Evolutionary conservation across 2,797 vertebrate species (phyloP).

Genomic region (Cephalopachus bancanus): DNA sequence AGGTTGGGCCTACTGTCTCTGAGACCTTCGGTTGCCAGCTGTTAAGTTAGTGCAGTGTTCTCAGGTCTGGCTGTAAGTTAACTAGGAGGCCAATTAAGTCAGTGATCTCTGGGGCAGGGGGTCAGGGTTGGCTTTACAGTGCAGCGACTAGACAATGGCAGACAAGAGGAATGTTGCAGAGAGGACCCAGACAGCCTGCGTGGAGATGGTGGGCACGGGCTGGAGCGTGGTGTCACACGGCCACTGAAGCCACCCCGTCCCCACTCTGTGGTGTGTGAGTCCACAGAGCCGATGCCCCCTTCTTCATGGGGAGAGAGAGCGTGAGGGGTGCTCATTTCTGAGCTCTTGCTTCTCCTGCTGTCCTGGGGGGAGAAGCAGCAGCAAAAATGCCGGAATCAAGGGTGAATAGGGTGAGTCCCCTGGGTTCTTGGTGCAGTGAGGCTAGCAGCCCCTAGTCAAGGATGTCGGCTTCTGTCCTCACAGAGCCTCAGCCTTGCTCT

Average conservation of each 20-base stretch:
- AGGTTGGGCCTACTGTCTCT: background rate
- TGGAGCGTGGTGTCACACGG: too few species aligned
- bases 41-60: background rate
- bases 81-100: background rate
- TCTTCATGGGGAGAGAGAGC: background rate
- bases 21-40: background rate
- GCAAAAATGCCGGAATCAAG: background rate
- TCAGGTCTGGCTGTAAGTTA: too few species aligned
- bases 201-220: too few species aligned
- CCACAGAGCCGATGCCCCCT: rapidly evolving
- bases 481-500: too few species aligned
- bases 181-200: background rate
- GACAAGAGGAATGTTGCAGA: rapidly evolving
- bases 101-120: rapidly evolving
- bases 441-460: too few species aligned
- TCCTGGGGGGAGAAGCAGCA: background rate
- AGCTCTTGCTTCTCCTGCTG: background rate
- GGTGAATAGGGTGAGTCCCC: background rate
- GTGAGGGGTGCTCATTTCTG: too few species aligned
- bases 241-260: too few species aligned
- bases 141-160: background rate
- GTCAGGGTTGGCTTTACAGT: background rate
- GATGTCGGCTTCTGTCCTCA: too few species aligned
- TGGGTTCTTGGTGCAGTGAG: background rate
- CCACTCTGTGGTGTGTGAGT: background rate